Evolutionary conservation across 2,888 invertebrate species (phyloP), one percentile per base, ranked within the genome.

Genomic region (Fabriciana adippe): DNA sequence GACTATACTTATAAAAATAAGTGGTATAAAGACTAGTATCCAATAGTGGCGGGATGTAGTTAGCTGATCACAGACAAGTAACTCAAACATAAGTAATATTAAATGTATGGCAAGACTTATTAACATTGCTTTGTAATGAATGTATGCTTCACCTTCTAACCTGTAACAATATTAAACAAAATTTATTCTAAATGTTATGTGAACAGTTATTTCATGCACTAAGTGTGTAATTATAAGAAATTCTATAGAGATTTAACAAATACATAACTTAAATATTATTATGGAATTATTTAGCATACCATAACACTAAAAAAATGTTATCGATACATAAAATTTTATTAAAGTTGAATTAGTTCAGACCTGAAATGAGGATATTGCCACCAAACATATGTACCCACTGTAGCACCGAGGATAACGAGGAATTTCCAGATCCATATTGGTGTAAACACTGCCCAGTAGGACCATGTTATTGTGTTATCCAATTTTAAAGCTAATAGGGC

Each of bases 341-440:
- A 56, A 18, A 16, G 0, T 15, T 55, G 4, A 26, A 11, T 1
- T 45, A n/a, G 14, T 61, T 60, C 66, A 53, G n/a, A 97, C 97
- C 97, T 96, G 87, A 98, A 98, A 82, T 98, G 98, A 60, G 99
- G 99, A 92, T 98, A 97, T 78, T 97, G 95, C 95, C 98, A 98
- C 98, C 99, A 99, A 18, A 99, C 96, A 82, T 97, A 96, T 76
- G 97, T 97, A 62, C 99, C 99, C 68, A 98, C 94, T 57, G 96
- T 94, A 54, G 99, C 98, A 69, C 99, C 99, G 65, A 95, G 82
- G 53, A 99, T 96, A 16, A 98, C 99, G 83, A 98, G 94, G 72
- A 95, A 94, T 86, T 99, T 99, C 98, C 99, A 99, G 76, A 98
- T 95, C 99, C 99, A 99, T 82, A 99, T 95, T 62, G 99, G 99